A percentile compares a stretch with the other conserved stretches of the same genome.
Evolutionary conservation across 1,140 invertebrate species (phyloP).

Genomic region (Leptinotarsa lineolata): DNA sequence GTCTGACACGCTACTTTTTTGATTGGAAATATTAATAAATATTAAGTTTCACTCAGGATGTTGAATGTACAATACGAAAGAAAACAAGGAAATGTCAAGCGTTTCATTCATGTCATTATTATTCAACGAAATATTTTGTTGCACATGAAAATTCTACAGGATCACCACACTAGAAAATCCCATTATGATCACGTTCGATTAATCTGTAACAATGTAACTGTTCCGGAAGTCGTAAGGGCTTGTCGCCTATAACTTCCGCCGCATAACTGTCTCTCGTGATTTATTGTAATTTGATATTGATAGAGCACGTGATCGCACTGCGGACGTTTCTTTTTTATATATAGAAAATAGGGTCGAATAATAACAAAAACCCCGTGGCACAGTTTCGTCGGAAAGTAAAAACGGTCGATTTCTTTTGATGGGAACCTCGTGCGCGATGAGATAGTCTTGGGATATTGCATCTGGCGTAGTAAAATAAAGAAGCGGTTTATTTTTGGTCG

Average conservation of each 20-base stretch:
- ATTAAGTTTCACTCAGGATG: no score
- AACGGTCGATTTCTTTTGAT: slow-evolving; percentile 8
- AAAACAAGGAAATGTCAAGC: no score
- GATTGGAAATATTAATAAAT: no score
- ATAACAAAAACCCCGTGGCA: background rate
- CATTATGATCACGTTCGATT: background rate
- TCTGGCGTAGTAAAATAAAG: background rate
- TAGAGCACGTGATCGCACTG: background rate
- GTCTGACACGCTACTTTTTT: no score
- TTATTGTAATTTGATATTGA: slow-evolving; percentile 18
- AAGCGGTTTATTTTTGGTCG: background rate
- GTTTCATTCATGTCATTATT: no score
- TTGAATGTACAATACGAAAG: no score
- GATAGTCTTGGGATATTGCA: background rate
- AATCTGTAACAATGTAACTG: background rate
- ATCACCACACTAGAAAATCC: background rate
- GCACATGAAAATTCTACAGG: no score
- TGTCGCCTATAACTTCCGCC: slow-evolving; percentile 15
- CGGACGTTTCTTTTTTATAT: slow-evolving; percentile 12
- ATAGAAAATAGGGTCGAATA: slow-evolving; percentile 8
- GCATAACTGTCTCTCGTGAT: slow-evolving; percentile 12
- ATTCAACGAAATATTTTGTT: no score
- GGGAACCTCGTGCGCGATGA: background rate
- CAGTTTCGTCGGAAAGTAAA: background rate
- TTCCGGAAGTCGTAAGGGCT: slow-evolving; percentile 14